These are phyloP conservation scores for Pachyrhynchus sulphureomaculatus DNA, from an alignment of 1,140 invertebrate species.

Conservation along the genomic window DNA sequence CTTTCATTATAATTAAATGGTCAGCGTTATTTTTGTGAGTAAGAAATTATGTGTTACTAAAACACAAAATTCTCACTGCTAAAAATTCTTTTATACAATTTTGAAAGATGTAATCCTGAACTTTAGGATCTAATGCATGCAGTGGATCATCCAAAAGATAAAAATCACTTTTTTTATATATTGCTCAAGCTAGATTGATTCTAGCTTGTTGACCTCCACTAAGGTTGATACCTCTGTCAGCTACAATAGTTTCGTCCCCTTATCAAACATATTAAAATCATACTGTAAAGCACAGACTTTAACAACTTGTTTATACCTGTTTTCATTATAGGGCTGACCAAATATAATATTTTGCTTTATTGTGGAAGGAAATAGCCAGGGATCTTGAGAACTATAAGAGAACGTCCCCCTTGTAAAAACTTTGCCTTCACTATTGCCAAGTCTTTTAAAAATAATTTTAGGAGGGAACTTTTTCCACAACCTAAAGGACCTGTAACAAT, in stretches of 20 bases:
- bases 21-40: slow-evolving; percentile 35
- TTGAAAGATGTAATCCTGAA: slow-evolving; percentile 78
- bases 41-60: slow-evolving; percentile 75
- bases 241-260: slow-evolving; percentile 79
- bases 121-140: slow-evolving; percentile 79
- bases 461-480: slow-evolving; percentile 76
- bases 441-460: slow-evolving; percentile 73
- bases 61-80: slow-evolving; percentile 69
- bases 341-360: slow-evolving; percentile 67
- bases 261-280: slow-evolving; percentile 38
- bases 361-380: slow-evolving; percentile 71
- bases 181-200: slow-evolving; percentile 83
- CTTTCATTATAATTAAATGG: slow-evolving; percentile 32
- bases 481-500: slow-evolving; percentile 79
- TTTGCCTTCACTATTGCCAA: slow-evolving; percentile 61
- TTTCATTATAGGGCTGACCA: slow-evolving; percentile 50
- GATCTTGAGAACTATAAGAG: slow-evolving; percentile 77
- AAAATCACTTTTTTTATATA: slow-evolving; percentile 77
- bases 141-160: slow-evolving; percentile 82
- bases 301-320: slow-evolving; percentile 38
- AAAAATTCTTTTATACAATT: slow-evolving; percentile 70
- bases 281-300: slow-evolving; percentile 37
- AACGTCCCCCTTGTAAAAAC: slow-evolving; percentile 59
- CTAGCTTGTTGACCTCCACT: slow-evolving; percentile 89
- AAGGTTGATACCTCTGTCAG: slow-evolving; percentile 75